Evolutionary conservation across 2,113 vertebrate species (phyloP), one percentile per base, ranked within the genome.

Genomic region (Bubo blakistoni): DNA sequence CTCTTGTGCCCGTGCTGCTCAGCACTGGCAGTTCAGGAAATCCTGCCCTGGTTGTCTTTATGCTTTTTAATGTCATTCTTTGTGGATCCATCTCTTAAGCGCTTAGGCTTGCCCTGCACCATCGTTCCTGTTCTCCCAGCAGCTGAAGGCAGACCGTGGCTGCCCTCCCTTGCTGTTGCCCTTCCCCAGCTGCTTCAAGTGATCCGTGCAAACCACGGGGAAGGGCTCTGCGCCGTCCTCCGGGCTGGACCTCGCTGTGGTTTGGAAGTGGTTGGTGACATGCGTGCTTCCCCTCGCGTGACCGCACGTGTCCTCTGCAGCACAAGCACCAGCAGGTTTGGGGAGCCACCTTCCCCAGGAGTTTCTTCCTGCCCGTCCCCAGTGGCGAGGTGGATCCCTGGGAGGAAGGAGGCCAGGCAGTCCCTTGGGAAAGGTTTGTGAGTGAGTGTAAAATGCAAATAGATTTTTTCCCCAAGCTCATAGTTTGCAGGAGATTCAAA

Each of bases 51-150:
- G 22, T 52, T 71, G 29, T 6, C 42, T 52, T 66, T 13, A 17
- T 5, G 11, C 32, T 65, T 70, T 78, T 19, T 61, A 24, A 6
- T 38, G 2, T 16, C 7, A 4, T 16, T 73, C 5, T 85, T 79
- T 12, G 3, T 62, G 78, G 30, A 16, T 58, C 54, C 9, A 7
- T n/a, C 13, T 0, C 51, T 42, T 12, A 12, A n/a, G 13, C 12
- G 30, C 27, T 81, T 38, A 44, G 36, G 9, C 44, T 57, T 59
- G 47, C 67, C 49, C 42, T n/a, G 74, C 40, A 1, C 27, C 29
- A 1, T 3, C 2, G 0, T 36, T 69, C 1, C 1, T 19, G 22
- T 11, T 38, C 38, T 29, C 15, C 0, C 9, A 34, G 17, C 36
- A 44, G 34, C 11, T 1, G 4, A 57, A 55, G 42, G 17, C 15